Conservation (phyloP, 2,888 invertebrate species). For the Drosophila yooni region DNA sequence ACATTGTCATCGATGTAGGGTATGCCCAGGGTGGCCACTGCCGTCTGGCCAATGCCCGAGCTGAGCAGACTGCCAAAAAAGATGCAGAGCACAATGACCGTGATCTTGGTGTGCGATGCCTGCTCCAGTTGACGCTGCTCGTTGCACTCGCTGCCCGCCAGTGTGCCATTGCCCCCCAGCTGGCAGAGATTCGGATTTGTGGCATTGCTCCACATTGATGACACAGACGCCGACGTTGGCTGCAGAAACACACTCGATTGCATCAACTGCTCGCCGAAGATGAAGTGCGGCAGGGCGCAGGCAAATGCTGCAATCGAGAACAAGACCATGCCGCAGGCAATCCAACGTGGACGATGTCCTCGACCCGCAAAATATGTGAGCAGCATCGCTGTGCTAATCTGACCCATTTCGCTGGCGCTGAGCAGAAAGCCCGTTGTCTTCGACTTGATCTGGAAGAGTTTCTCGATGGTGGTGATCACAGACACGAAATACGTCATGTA, state of each 20-base stretch:
- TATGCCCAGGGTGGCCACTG: conserved; percentile 95
- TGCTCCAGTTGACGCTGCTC: conserved; percentile 88
- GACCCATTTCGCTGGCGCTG: conserved; percentile 96
- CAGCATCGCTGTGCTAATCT: conserved; percentile 94
- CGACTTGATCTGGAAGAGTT: conserved; percentile 95
- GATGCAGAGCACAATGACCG: conserved; percentile 93
- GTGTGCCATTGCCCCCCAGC: conserved; percentile 61
- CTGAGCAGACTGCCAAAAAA: conserved; percentile 94
- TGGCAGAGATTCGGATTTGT: conserved; percentile 78
- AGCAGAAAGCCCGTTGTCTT: conserved; percentile 95
- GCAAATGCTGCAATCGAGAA: conserved; percentile 94
- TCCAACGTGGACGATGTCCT: conserved; percentile 97
- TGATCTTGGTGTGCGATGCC: conserved; percentile 90
- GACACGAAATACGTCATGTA: conserved; percentile 97
- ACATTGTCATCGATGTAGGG: conserved; percentile 98
- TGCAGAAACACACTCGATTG: conserved; percentile 81
- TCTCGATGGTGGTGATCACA: conserved; percentile 96
- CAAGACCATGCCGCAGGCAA: conserved; percentile 95
- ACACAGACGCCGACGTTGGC: conserved; percentile 31
- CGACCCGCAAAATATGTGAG: conserved; percentile 96
- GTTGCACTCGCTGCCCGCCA: conserved; percentile 86
- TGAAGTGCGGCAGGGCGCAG: conserved; percentile 94
- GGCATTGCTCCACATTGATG: conserved; percentile 49
- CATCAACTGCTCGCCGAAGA: conserved; percentile 91
- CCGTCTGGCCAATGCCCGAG: conserved; percentile 96